phyloP scores from a whole-genome alignment of 2,888 invertebrate species.

The Brenthis daphne region DNA sequence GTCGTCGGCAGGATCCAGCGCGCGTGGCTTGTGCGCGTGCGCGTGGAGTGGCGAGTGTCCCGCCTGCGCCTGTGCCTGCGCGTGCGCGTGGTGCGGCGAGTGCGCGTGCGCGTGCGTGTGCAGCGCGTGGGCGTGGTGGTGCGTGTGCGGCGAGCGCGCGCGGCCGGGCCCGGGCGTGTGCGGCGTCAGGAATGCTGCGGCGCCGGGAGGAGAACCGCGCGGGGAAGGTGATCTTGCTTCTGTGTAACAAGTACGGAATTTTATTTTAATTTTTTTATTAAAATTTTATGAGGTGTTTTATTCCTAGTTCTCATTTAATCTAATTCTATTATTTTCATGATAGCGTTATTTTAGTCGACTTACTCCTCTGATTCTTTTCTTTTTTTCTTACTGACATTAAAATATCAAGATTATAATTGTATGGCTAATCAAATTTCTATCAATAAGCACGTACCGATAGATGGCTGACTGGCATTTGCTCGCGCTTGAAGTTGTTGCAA shows the following conservation, averaged over 20 bases:
- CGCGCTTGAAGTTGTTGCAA: conserved; percentile 88
- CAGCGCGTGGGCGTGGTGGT: conserved; percentile 86
- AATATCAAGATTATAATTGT: no score
- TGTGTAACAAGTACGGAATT: conserved; percentile 5
- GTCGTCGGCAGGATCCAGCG: conserved; percentile 94
- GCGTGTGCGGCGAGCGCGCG: conserved; percentile 77
- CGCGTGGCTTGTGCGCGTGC: conserved; percentile 82
- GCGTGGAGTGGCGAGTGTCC: conserved; percentile 74
- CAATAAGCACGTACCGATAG: conserved; percentile 36
- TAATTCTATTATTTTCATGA: no score
- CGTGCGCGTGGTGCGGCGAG: conserved; percentile 48
- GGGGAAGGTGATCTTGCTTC: conserved; percentile 75
- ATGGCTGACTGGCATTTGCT: conserved; percentile 50
- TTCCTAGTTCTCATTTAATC: no score
- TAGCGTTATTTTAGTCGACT: no score
- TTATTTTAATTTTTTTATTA: no score
- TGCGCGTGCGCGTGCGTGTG: conserved; percentile 44
- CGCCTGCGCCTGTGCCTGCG: conserved; percentile 63
- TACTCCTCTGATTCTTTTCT: no score
- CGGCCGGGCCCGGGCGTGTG: conserved; percentile 50
- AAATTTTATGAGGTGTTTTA: not conserved
- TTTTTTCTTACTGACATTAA: no score
- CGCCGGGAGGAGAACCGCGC: conserved; percentile 80
- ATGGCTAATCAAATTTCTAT: no score
- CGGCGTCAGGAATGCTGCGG: conserved; percentile 88